These are phyloP conservation scores for Argyresthia goedartella DNA, from an alignment of 2,888 invertebrate species.

Conservation along the genomic window DNA sequence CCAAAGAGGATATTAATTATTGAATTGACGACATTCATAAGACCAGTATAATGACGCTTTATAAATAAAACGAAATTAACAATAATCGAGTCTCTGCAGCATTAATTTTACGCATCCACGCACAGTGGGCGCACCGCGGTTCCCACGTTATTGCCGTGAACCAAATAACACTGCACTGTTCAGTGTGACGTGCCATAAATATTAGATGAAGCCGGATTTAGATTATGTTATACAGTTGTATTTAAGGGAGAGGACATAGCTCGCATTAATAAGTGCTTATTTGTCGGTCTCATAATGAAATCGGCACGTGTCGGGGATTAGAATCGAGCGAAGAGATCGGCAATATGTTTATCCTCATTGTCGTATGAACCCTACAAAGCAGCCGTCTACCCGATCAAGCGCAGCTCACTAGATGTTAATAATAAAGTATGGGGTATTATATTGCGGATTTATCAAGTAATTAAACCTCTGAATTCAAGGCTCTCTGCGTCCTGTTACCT, in stretches of 20 bases:
- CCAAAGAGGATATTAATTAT: not conserved
- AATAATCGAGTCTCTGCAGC: not conserved
- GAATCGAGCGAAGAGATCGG: slow-evolving; percentile 25
- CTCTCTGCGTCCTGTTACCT: no score
- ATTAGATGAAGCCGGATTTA: slow-evolving; percentile 55
- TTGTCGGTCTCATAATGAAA: slow-evolving; percentile 57
- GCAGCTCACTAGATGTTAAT: slow-evolving; percentile 36
- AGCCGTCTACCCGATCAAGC: slow-evolving; percentile 10
- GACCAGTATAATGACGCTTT: not conserved
- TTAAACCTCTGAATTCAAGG: no score
- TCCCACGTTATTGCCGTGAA: slow-evolving; percentile 46
- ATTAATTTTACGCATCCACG: slow-evolving; percentile 5
- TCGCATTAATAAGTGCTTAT: slow-evolving; percentile 57
- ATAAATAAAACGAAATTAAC: not conserved
- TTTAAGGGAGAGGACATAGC: slow-evolving; percentile 16
- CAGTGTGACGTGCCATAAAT: slow-evolving; percentile 51
- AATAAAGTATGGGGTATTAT: slow-evolving; percentile 23
- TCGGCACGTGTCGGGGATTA: slow-evolving; percentile 58
- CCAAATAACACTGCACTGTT: slow-evolving; percentile 44
- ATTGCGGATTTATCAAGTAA: no score
- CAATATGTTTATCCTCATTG: slow-evolving; percentile 30
- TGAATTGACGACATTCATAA: not conserved
- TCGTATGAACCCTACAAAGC: slow-evolving; percentile 7
- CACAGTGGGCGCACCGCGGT: slow-evolving; percentile 19
- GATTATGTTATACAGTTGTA: slow-evolving; percentile 36